Conservation (phyloP, 1,140 invertebrate genomes). For the Daktulosphaira vitifoliae region DNA sequence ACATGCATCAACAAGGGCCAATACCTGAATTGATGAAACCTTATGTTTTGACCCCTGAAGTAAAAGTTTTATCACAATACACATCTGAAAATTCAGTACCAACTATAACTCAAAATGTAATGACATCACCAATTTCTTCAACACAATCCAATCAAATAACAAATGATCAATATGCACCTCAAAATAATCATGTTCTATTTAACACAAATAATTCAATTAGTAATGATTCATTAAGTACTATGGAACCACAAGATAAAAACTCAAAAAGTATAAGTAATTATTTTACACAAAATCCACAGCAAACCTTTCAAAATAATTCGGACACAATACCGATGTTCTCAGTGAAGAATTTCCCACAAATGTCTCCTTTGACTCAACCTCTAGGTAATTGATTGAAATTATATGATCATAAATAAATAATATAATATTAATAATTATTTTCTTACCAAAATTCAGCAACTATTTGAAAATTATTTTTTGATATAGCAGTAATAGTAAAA, state of each 20-base stretch:
- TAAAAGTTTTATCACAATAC: conserved; percentile 3
- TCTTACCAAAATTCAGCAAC: no score
- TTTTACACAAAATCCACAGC: conserved; percentile 9
- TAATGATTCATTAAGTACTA: neutral
- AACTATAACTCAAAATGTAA: neutral
- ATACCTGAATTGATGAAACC: conserved; percentile 6
- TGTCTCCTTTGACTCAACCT: conserved; percentile 15
- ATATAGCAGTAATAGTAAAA: no score
- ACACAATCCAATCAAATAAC: neutral
- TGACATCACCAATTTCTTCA: neutral
- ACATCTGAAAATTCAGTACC: neutral
- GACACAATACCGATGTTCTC: conserved; percentile 27
- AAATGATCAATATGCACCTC: neutral
- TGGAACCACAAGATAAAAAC: neutral
- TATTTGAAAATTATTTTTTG: no score
- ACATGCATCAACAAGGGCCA: neutral
- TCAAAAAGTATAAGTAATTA: conserved; percentile 26
- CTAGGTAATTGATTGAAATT: no score
- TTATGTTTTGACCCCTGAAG: neutral
- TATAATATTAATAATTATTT: no score
- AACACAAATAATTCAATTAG: neutral
- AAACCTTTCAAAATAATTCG: neutral
- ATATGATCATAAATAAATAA: no score
- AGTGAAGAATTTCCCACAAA: conserved; percentile 26
- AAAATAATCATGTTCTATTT: conserved; percentile 5